Conservation (phyloP, 2,888 invertebrate species). For the Thereva unica region DNA sequence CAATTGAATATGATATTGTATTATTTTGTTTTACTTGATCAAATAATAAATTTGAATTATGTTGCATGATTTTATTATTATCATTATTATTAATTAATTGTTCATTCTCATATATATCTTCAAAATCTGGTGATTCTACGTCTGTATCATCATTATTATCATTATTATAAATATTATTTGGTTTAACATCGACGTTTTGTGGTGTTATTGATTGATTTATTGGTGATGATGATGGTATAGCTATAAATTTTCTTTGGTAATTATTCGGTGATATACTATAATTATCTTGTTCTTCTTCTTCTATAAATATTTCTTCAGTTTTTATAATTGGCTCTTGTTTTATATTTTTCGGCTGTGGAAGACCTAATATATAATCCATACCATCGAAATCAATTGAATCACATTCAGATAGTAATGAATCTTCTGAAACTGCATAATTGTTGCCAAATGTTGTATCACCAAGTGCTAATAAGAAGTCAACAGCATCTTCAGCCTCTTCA, state of each 20-base stretch:
- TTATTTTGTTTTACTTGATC: no score
- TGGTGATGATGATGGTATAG: no score
- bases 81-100: background rate
- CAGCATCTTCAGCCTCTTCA: slow-evolving; percentile 7
- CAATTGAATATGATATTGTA: no score
- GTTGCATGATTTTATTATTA: background rate
- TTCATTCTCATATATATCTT: slow-evolving; percentile 1
- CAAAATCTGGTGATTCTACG: background rate
- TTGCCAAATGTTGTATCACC: background rate
- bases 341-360: background rate
- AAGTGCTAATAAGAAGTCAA: slow-evolving; percentile 12
- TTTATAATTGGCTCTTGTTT: background rate
- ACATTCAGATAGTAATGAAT: slow-evolving; percentile 8
- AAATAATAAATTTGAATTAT: background rate
- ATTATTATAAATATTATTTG: background rate
- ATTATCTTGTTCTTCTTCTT: background rate
- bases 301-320: background rate
- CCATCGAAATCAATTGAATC: slow-evolving; percentile 1
- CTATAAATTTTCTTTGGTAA: no score
- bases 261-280: no score
- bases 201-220: no score
- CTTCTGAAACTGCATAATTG: background rate
- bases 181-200: no score
- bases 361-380: slow-evolving; percentile 12
- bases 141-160: background rate